Base-by-base conservation (phyloP, 2,888 invertebrate species). In the Ceraclea dissimilis region DNA sequence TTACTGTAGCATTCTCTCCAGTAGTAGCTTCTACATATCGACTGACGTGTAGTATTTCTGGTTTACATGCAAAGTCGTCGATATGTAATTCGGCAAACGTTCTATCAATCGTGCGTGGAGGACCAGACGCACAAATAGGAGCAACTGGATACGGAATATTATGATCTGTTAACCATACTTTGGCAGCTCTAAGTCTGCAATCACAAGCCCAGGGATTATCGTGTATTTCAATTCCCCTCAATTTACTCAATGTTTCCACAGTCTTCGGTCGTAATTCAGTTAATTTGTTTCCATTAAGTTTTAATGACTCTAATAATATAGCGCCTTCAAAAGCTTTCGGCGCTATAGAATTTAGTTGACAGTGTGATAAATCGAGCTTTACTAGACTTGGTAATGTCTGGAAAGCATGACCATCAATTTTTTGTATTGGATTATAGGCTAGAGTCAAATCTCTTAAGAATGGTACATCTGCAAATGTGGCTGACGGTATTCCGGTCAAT, bases 151-250 rank as follows among this genome's bases (percentile, higher is more conserved):
- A 82, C 2, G 87, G 86, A 39, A 88, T 81, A 67, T 90, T 89
- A 64, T 86, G 82, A 66, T 85, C 83, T 51, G 84, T 82, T 61
- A 93, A 73, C 92, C 92, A 93, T 65, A 86, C 78, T 68, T 90
- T 90, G 58, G 90, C 82, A 58, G 88, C 86, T 51, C 92, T 78
- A 57, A 93, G 70, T 20, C 89, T 84, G 67, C 93, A 93, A 68
- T 93, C 92, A 68, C 93, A 93, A 60, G 85, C 81, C 93, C 92
- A 93, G 0, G 90, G 90, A 71, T 93, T 93, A 63, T 89, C 89
- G 62, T 92, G 90, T 63, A 93, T 73, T 67, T 90, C 90, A 60
- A 93, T 85, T 44, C 86, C 88, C 68, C 88, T 86, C 51, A 93
- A 76, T 57, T 85, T 84, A 64, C 81, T 84, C 56, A 88, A 69